phyloP scores from a whole-genome alignment of 53 echinoderm and acorn worm species.

The Apostichopus leukothele region DNA sequence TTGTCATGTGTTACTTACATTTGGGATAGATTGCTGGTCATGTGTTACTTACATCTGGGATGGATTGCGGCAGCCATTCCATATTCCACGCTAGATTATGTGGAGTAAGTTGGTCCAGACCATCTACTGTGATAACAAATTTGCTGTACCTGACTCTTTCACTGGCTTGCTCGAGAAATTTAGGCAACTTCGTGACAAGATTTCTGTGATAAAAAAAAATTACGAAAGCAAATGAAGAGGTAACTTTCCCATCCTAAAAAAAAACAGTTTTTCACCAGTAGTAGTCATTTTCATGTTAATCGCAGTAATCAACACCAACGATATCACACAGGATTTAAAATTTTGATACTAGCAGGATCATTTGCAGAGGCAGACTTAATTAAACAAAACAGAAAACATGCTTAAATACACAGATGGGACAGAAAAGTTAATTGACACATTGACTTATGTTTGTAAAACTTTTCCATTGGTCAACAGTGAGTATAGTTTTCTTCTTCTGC shows the following conservation, averaged over 20 bases:
- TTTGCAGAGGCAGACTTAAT: too few relatives aligned
- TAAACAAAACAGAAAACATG: too few relatives aligned
- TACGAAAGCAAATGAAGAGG: neutral
- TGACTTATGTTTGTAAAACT: too few relatives aligned
- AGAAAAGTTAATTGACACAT: too few relatives aligned
- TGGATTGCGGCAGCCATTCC: constrained; percentile 87
- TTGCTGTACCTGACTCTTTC: constrained; percentile 54
- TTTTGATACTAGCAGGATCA: too few relatives aligned
- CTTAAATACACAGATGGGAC: too few relatives aligned
- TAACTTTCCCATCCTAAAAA: neutral
- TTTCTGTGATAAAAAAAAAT: constrained; percentile 53
- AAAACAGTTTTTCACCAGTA: neutral
- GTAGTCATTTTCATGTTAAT: neutral
- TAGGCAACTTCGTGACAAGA: constrained; percentile 74
- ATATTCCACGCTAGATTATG: constrained; percentile 75
- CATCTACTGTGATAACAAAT: constrained; percentile 77
- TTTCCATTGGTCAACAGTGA: too few relatives aligned
- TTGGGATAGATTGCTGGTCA: too few relatives aligned
- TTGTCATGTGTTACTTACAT: too few relatives aligned
- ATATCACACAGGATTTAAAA: too few relatives aligned
- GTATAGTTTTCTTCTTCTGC: too few relatives aligned
- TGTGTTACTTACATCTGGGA: constrained; percentile 71
- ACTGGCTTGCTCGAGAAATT: constrained; percentile 76
- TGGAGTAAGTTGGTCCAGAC: constrained; percentile 71
- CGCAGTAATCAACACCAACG: neutral